phyloP scores from a whole-genome alignment of 2,888 invertebrate species.

The Hypomecis punctinalis region DNA sequence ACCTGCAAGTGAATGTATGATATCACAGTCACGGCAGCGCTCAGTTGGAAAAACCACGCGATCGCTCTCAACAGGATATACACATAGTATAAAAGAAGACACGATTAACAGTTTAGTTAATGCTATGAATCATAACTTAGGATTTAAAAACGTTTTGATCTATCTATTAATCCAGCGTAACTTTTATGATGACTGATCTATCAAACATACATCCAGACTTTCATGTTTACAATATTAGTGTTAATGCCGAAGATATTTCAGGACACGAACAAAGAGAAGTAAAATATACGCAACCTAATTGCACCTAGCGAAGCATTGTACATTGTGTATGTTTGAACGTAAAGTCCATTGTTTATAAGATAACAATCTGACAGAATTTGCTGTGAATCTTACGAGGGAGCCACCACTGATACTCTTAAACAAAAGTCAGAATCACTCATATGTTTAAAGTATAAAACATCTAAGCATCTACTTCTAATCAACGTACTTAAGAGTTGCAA shows the following conservation, averaged over 20 bases:
- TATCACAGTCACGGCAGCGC: too few relatives aligned
- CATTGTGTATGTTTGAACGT: background rate
- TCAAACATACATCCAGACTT: background rate
- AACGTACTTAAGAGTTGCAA: too few relatives aligned
- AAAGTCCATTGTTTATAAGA: slow-evolving; percentile 12
- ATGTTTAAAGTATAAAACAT: background rate
- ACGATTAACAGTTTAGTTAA: too few relatives aligned
- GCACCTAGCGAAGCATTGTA: background rate
- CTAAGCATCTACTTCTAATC: too few relatives aligned
- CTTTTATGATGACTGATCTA: background rate
- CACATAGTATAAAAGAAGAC: too few relatives aligned
- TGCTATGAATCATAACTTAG: too few relatives aligned
- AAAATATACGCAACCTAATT: background rate
- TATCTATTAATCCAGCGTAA: too few relatives aligned
- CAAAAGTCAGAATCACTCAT: background rate
- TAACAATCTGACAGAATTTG: background rate
- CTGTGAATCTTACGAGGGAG: background rate
- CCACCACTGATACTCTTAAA: background rate
- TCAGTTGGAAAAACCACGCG: too few relatives aligned
- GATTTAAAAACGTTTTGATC: too few relatives aligned
- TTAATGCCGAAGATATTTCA: slow-evolving; percentile 1
- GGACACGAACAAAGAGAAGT: slow-evolving; percentile 7
- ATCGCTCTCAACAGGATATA: too few relatives aligned
- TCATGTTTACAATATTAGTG: background rate
- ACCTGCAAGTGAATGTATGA: too few relatives aligned